Conservation (phyloP, 2,888 invertebrate genomes). For the Dioctria linearis region DNA sequence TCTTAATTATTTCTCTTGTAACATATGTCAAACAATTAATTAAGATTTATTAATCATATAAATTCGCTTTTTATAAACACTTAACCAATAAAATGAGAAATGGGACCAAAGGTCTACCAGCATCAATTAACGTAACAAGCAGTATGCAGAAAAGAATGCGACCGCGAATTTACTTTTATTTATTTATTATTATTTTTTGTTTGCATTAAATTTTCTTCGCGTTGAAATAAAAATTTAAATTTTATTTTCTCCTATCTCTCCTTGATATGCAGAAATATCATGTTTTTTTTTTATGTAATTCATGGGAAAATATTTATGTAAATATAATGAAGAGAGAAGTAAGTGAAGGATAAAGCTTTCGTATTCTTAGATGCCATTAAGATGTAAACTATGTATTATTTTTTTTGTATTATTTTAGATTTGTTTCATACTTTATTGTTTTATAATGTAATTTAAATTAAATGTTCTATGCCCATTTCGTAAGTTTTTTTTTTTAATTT, state of each 20-base stretch:
- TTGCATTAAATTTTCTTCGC: constrained; percentile 1
- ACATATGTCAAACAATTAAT: constrained; percentile 17
- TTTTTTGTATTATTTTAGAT: not conserved
- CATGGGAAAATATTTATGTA: constrained; percentile 8
- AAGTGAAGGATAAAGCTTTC: constrained; percentile 18
- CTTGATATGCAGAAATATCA: not conserved
- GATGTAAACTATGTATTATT: constrained; percentile 20
- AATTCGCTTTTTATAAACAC: constrained; percentile 28
- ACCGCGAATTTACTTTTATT: too few relatives aligned
- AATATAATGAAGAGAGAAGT: not conserved
- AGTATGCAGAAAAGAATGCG: too few relatives aligned
- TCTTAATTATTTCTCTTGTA: constrained; percentile 32
- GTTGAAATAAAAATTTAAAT: not conserved
- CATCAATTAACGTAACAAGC: too few relatives aligned
- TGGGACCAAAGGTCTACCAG: constrained; percentile 24
- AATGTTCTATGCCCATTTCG: not conserved
- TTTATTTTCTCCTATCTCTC: not conserved
- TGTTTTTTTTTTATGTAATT: not conserved
- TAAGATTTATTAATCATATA: constrained; percentile 34
- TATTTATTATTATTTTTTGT: not conserved
- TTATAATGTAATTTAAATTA: constrained; percentile 35
- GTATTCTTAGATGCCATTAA: constrained; percentile 39
- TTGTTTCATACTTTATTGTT: constrained; percentile 5
- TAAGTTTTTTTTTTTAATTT: not conserved
- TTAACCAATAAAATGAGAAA: not conserved